These are phyloP conservation scores for Apteryx mantelli DNA, from an alignment of 2,113 vertebrate species.

Conservation along the genomic window DNA sequence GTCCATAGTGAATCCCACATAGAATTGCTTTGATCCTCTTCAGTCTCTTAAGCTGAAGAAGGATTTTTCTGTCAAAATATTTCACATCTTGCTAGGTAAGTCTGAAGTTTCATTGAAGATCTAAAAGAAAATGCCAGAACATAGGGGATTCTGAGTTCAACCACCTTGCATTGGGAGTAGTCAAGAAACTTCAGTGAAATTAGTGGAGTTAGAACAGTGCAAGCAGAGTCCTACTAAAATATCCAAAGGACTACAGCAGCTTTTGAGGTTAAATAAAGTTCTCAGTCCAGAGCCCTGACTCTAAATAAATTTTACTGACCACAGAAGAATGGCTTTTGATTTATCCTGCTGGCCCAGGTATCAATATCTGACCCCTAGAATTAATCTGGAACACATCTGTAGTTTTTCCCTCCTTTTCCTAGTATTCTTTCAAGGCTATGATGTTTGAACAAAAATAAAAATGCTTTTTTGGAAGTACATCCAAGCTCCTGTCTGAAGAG, in stretches of 20 bases:
- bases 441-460: not conserved
- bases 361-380: not conserved
- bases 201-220: not conserved
- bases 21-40: not conserved
- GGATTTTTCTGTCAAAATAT: not conserved
- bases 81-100: not conserved
- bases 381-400: not conserved
- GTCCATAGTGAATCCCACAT: not conserved
- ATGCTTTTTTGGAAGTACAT: not conserved
- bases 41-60: not conserved
- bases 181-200: not conserved
- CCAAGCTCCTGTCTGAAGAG: not conserved
- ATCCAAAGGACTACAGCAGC: not conserved
- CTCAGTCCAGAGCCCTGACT: not conserved
- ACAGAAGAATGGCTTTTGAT: not conserved
- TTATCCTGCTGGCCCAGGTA: not conserved
- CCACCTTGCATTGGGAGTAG: not conserved
- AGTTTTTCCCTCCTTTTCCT: not conserved
- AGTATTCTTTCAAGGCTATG: not conserved
- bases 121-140: not conserved
- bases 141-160: rapidly evolving
- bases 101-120: not conserved
- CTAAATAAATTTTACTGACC: not conserved
- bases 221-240: not conserved
- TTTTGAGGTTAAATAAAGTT: not conserved